phyloP scores from a whole-genome alignment of 2,113 vertebrate genomes.

The Panthera uncia region DNA sequence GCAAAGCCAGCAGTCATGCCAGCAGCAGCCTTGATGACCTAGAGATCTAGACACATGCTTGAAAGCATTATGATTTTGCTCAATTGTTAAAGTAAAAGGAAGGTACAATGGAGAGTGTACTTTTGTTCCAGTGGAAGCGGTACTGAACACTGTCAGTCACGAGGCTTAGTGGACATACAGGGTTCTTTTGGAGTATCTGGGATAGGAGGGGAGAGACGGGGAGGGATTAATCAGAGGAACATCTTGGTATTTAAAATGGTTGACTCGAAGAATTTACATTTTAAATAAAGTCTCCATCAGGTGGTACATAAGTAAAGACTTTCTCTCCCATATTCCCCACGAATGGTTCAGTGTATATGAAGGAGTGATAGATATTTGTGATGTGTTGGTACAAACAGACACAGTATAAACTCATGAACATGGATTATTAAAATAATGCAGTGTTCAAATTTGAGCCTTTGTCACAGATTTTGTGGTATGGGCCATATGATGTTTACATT shows the following conservation, averaged over 20 bases:
- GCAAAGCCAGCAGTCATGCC: slow-evolving; percentile 90
- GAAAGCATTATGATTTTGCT: slow-evolving; percentile 70
- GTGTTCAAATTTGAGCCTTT: slow-evolving; percentile 77
- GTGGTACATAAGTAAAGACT: slow-evolving; percentile 73
- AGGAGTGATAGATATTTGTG: slow-evolving; percentile 67
- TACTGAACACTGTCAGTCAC: slow-evolving; percentile 79
- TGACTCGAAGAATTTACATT: slow-evolving; percentile 80
- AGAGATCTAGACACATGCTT: slow-evolving; percentile 86
- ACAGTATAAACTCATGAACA: slow-evolving; percentile 54
- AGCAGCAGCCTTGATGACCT: slow-evolving; percentile 92
- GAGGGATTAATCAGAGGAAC: slow-evolving; percentile 65
- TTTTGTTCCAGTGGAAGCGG: slow-evolving; percentile 79
- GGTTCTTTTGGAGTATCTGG: slow-evolving; percentile 56
- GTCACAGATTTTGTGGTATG: slow-evolving; percentile 73
- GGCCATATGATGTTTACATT: slow-evolving; percentile 81
- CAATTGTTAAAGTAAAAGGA: slow-evolving; percentile 68
- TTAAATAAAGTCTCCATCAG: slow-evolving; percentile 73
- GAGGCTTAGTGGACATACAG: slow-evolving; percentile 59
- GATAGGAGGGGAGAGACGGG: slow-evolving; percentile 45
- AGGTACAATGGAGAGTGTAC: slow-evolving; percentile 73
- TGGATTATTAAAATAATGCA: slow-evolving; percentile 44
- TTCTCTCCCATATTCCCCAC: slow-evolving; percentile 66
- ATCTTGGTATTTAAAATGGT: slow-evolving; percentile 82
- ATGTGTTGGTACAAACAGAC: slow-evolving; percentile 39
- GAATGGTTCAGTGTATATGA: slow-evolving; percentile 79